Conservation (phyloP, 1,140 invertebrate genomes). For the Anastrepha obliqua region DNA sequence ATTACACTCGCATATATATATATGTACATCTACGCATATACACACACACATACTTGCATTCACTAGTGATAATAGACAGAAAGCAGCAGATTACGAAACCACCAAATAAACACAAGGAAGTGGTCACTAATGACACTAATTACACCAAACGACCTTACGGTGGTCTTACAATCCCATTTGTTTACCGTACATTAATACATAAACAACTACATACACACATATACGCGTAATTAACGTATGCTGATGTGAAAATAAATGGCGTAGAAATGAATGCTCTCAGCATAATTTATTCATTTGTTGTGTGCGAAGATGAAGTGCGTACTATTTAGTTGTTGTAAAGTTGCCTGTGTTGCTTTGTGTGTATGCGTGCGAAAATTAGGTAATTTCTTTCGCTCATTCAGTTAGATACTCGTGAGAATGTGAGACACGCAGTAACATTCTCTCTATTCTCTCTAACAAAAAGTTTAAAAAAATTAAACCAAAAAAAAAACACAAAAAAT, state of each 20-base stretch:
- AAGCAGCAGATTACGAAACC: not conserved
- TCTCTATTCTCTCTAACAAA: too few relatives aligned
- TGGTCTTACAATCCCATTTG: not conserved
- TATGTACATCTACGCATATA: not conserved
- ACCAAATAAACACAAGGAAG: not conserved
- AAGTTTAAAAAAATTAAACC: too few relatives aligned
- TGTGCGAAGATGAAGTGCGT: too few relatives aligned
- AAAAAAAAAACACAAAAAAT: too few relatives aligned
- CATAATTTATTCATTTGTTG: not conserved
- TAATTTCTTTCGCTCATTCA: too few relatives aligned
- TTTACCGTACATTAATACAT: not conserved
- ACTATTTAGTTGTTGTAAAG: too few relatives aligned
- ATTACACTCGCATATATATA: not conserved
- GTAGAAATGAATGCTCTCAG: not conserved
- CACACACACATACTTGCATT: too few relatives aligned
- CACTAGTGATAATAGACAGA: not conserved
- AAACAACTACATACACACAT: not conserved
- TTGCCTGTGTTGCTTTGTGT: too few relatives aligned
- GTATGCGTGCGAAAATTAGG: too few relatives aligned
- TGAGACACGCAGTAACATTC: too few relatives aligned
- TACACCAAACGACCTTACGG: not conserved
- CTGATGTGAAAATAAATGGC: slow-evolving; percentile 3
- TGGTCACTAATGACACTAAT: slow-evolving; percentile 27
- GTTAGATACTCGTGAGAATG: too few relatives aligned
- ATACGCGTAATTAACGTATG: not conserved